Evolutionary conservation across 2,113 vertebrate genomes (phyloP).

Genomic region (Aplodontia rufa): DNA sequence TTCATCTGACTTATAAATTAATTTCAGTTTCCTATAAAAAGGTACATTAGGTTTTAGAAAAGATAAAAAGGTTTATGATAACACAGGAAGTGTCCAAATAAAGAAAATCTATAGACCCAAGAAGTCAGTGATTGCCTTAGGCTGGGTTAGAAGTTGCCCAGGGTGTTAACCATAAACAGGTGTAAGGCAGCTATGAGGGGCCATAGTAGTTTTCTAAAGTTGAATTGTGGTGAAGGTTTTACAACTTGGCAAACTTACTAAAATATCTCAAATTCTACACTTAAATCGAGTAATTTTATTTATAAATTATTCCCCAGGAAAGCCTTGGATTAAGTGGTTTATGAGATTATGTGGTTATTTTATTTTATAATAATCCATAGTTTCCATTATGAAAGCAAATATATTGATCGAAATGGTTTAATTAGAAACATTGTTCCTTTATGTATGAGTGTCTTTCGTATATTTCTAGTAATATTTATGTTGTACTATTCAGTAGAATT

Average conservation of each 20-base stretch:
- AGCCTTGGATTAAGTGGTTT: not conserved
- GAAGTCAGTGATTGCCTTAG: not conserved
- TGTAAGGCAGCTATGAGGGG: not conserved
- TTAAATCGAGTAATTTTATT: not conserved
- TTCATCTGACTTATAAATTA: not conserved
- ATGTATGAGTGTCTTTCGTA: not conserved
- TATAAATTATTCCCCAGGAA: not conserved
- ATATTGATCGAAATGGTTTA: not conserved
- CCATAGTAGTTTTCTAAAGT: not conserved
- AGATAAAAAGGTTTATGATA: not conserved
- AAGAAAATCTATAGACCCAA: not conserved
- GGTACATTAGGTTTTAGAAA: not conserved
- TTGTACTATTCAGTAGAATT: not conserved
- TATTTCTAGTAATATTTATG: not conserved
- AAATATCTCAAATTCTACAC: not conserved
- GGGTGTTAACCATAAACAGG: not conserved
- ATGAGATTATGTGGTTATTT: not conserved
- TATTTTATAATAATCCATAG: not conserved
- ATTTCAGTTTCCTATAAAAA: not conserved
- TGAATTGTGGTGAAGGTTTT: not conserved
- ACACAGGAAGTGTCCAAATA: not conserved
- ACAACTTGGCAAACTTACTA: not conserved
- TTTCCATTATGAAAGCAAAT: not conserved
- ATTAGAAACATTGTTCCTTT: constrained; percentile 1
- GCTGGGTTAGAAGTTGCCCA: not conserved